Evolutionary conservation across 2,113 vertebrate genomes (phyloP).

Genomic region (Rhea pennata): DNA sequence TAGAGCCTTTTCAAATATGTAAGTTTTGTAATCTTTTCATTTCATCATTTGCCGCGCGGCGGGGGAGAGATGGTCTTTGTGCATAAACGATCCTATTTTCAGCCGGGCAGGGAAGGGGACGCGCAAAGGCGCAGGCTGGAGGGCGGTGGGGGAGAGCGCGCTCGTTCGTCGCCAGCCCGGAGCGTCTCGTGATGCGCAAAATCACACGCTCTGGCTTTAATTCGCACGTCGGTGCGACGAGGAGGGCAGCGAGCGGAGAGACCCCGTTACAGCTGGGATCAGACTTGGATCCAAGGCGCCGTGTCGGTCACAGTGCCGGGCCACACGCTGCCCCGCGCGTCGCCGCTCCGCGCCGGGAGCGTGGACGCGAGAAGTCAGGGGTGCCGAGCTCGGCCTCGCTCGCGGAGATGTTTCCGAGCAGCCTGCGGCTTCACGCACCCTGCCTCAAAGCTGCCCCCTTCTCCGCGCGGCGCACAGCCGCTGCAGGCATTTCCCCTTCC

Average conservation of each 20-base stretch:
- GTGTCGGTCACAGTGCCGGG: no score
- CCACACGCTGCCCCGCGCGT: not conserved
- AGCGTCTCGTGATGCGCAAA: not conserved
- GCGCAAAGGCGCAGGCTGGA: not conserved
- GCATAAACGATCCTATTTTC: not conserved
- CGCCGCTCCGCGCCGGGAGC: no score
- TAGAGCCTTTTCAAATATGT: slow-evolving; percentile 19
- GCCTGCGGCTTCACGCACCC: rapidly evolving
- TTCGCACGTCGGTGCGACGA: not conserved
- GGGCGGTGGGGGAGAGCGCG: not conserved
- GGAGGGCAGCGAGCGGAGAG: not conserved
- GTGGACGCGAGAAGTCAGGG: no score
- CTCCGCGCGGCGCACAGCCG: not conserved
- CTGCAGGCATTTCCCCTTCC: not conserved
- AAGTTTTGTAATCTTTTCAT: slow-evolving; percentile 12
- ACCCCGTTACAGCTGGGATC: not conserved
- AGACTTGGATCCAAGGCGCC: rapidly evolving
- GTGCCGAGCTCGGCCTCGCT: not conserved
- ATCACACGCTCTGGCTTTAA: not conserved
- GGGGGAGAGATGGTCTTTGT: not conserved
- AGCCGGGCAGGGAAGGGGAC: not conserved
- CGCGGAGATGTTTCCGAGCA: not conserved
- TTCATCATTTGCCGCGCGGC: not conserved
- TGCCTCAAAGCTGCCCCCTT: not conserved
- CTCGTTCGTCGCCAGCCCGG: not conserved